These are phyloP conservation scores for Morus bassanus DNA, from an alignment of 2,797 vertebrate genomes.

Conservation along the genomic window DNA sequence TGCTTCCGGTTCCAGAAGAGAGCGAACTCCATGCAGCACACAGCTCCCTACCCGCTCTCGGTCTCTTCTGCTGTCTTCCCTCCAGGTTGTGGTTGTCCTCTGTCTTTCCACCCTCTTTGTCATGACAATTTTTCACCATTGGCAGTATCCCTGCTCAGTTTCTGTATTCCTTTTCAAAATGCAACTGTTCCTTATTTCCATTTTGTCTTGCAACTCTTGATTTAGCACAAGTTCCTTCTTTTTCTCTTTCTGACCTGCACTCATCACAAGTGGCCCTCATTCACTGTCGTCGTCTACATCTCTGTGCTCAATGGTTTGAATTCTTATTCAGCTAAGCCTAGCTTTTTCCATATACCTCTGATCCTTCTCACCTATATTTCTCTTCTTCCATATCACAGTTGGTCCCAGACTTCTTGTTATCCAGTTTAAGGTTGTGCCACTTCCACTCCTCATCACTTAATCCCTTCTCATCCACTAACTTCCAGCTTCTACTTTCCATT, in stretches of 20 bases:
- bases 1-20: rapidly evolving
- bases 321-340: neutral
- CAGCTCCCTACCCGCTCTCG: rapidly evolving
- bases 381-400: neutral
- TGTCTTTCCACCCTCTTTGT: neutral
- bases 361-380: neutral
- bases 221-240: neutral
- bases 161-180: neutral
- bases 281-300: neutral
- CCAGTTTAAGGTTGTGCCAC: neutral
- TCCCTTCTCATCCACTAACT: neutral
- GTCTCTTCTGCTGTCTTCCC: neutral
- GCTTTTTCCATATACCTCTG: neutral
- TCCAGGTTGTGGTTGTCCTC: neutral
- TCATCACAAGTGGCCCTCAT: no score
- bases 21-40: neutral
- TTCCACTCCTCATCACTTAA: neutral
- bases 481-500: neutral
- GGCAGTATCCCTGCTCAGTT: neutral
- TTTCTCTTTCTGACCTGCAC: neutral
- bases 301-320: neutral
- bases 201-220: neutral
- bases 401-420: neutral
- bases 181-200: neutral
- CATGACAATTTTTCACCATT: neutral